A percentile compares a stretch with the other conserved stretches of the same genome.
phyloP scores from a whole-genome alignment of 2,888 invertebrate genomes.

The Branchellion lobata region DNA sequence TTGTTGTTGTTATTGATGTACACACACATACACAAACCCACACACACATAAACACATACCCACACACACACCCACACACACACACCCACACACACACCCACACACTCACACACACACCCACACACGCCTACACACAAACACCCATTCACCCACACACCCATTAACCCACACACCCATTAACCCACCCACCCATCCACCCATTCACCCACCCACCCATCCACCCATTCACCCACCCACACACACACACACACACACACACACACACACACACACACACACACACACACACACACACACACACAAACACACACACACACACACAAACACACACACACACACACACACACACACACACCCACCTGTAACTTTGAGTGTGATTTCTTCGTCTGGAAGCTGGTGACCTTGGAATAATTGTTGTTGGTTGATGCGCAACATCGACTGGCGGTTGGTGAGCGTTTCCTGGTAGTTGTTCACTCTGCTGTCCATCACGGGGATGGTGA shows the following conservation, averaged over 20 bases:
- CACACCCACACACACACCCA: too few species aligned
- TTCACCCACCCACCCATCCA: not conserved
- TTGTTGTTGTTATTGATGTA: too few species aligned
- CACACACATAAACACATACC: too few species aligned
- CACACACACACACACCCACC: conserved; percentile 58
- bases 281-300: not conserved
- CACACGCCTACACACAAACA: not conserved
- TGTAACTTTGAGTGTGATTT: conserved; percentile 65
- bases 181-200: not conserved
- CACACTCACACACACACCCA: not conserved
- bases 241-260: conserved; percentile 1
- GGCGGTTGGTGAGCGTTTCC: conserved; percentile 62
- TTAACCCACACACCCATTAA: not conserved
- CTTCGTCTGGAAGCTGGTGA: conserved; percentile 57
- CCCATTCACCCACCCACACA: not conserved
- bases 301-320: not conserved
- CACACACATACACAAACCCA: too few species aligned
- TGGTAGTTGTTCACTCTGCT: conserved; percentile 60
- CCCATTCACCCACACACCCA: not conserved
- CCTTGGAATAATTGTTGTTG: conserved; percentile 22
- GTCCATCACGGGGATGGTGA: conserved; percentile 55
- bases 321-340: not conserved
- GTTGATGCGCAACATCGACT: conserved; percentile 59
- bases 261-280: not conserved
- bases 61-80: too few species aligned